Evolutionary conservation across 2,888 invertebrate species (phyloP).

Genomic region (Folsomia candida): DNA sequence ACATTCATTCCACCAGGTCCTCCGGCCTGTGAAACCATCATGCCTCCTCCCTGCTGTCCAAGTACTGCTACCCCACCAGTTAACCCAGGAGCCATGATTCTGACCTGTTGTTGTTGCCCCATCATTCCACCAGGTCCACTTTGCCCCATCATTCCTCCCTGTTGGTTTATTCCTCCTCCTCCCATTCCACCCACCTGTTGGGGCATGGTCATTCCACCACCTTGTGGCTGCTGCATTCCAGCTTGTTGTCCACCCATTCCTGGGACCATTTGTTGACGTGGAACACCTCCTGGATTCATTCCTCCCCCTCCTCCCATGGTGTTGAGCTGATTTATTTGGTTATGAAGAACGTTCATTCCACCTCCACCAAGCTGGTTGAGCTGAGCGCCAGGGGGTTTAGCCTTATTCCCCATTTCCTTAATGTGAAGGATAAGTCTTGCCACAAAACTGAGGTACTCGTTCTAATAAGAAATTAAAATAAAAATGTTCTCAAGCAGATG

Average conservation of each 20-base stretch:
- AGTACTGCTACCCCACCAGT: conserved; percentile 18
- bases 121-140: not conserved
- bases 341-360: not conserved
- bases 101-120: too few species aligned
- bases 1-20: conserved; percentile 31
- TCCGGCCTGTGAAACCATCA: conserved; percentile 44
- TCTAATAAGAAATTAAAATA: too few species aligned
- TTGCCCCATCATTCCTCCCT: not conserved
- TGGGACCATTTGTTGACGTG: conserved; percentile 53
- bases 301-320: too few species aligned
- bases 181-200: conserved; percentile 31
- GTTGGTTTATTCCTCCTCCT: not conserved
- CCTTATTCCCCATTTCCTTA: conserved; percentile 63
- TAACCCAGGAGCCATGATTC: too few species aligned
- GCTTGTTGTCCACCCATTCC: conserved; percentile 56
- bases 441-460: conserved; percentile 86
- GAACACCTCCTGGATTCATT: too few species aligned
- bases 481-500: too few species aligned
- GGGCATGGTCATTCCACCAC: conserved; percentile 1
- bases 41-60: conserved; percentile 51
- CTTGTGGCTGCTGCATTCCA: conserved; percentile 4
- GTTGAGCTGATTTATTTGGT: not conserved
- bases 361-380: not conserved
- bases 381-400: not conserved
- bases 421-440: conserved; percentile 86